Evolutionary conservation across 1,140 invertebrate genomes (phyloP).

Genomic region (Heliconius melpomene): DNA sequence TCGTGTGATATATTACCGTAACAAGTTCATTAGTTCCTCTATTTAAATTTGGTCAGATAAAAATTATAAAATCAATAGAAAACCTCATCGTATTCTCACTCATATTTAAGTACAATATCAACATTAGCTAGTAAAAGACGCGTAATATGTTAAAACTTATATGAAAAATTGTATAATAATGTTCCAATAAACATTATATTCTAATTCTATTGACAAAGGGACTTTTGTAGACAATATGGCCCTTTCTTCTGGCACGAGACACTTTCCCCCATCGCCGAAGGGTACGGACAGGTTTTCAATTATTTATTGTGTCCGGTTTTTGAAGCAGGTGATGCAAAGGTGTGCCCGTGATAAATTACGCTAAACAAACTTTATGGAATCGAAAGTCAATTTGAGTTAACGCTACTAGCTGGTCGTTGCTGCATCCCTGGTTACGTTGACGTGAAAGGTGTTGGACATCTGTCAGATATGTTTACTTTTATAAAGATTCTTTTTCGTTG

Average conservation of each 20-base stretch:
- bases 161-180: not conserved
- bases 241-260: slow-evolving; percentile 56
- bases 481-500: not conserved
- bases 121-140: not conserved
- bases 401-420: not conserved
- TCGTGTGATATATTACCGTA: slow-evolving; percentile 51
- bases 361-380: slow-evolving; percentile 39
- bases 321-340: slow-evolving; percentile 62
- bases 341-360: slow-evolving; percentile 48
- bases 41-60: slow-evolving; percentile 55
- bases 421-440: slow-evolving; percentile 7
- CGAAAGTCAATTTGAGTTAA: slow-evolving; percentile 29
- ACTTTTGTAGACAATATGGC: slow-evolving; percentile 29
- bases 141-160: not conserved
- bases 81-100: slow-evolving; percentile 42
- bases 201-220: not conserved
- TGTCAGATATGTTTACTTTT: slow-evolving; percentile 8
- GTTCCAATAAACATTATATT: not conserved
- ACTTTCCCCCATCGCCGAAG: slow-evolving; percentile 59
- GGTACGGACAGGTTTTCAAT: slow-evolving; percentile 64
- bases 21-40: slow-evolving; percentile 62
- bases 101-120: not conserved
- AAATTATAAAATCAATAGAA: slow-evolving; percentile 47
- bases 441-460: slow-evolving; percentile 1
- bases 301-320: slow-evolving; percentile 73